Evolutionary conservation across 2,888 invertebrate genomes (phyloP).

Genomic region (Fissipunctia ypsillon): DNA sequence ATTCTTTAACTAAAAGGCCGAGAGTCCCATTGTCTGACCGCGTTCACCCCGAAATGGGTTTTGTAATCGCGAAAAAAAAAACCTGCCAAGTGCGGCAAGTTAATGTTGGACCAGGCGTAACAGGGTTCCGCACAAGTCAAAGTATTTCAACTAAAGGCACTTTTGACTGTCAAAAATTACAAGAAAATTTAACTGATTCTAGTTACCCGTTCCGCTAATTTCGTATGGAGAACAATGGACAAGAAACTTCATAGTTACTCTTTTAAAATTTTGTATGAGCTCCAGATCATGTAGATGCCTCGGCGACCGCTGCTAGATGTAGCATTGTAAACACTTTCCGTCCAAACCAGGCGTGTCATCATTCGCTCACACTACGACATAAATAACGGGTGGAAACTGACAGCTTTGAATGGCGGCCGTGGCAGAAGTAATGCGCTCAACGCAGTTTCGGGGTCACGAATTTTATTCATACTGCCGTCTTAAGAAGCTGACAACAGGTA

Average conservation of each 20-base stretch:
- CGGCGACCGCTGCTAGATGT: not conserved
- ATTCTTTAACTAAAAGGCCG: constrained; percentile 67
- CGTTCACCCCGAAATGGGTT: constrained; percentile 70
- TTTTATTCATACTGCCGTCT: not conserved
- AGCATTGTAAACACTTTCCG: not conserved
- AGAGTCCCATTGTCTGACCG: constrained; percentile 69
- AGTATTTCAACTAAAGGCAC: not conserved
- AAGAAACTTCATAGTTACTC: not conserved
- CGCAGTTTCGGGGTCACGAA: not conserved
- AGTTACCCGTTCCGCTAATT: not conserved
- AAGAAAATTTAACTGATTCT: not conserved
- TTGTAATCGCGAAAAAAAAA: constrained; percentile 69
- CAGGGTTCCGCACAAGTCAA: constrained; percentile 11
- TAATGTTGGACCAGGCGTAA: not conserved
- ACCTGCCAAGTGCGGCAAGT: not conserved
- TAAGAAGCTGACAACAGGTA: no score
- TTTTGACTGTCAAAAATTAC: not conserved
- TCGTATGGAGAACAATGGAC: not conserved
- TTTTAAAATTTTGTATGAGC: not conserved
- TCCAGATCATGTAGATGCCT: not conserved
- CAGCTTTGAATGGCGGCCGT: not conserved
- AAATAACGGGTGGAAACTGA: not conserved
- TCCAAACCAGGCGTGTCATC: no score
- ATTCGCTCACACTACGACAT: no score
- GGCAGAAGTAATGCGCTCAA: not conserved